These are phyloP conservation scores for Diplosoma virens DNA, from an alignment of 23 tunicate species.

Conservation along the genomic window DNA sequence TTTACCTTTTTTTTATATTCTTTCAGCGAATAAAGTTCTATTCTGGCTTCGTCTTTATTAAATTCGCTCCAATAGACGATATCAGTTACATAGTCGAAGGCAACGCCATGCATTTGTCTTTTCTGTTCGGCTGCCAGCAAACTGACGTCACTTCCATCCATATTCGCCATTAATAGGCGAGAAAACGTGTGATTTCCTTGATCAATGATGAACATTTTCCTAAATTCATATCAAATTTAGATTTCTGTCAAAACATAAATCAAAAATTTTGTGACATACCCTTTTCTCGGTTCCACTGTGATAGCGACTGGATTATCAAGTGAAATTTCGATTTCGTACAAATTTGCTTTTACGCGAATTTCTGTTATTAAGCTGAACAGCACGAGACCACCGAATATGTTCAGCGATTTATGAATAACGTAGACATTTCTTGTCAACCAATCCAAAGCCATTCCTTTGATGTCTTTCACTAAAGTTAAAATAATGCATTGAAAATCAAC, in stretches of 20 bases:
- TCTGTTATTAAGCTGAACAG: too few relatives aligned
- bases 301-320: too few relatives aligned
- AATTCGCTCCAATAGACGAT: slow-evolving; percentile 40
- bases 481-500: too few relatives aligned
- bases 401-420: slow-evolving; percentile 6
- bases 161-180: slow-evolving; percentile 9
- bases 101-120: slow-evolving; percentile 23
- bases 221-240: neutral
- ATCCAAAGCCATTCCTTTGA: slow-evolving; percentile 14
- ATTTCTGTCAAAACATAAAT: too few relatives aligned
- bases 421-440: slow-evolving; percentile 33
- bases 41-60: slow-evolving; percentile 10
- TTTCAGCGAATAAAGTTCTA: slow-evolving; percentile 12
- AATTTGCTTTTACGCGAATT: too few relatives aligned
- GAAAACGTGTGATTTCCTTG: slow-evolving; percentile 14
- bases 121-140: neutral
- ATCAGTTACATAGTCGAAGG: slow-evolving; percentile 28
- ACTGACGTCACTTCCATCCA: slow-evolving; percentile 27
- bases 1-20: neutral
- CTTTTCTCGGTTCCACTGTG: too few relatives aligned
- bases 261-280: too few relatives aligned
- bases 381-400: too few relatives aligned
- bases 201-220: slow-evolving; percentile 22
- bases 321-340: too few relatives aligned
- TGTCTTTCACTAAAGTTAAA: neutral